These are phyloP conservation scores for Lates calcarifer DNA, from an alignment of 2,113 vertebrate species.

Conservation along the genomic window DNA sequence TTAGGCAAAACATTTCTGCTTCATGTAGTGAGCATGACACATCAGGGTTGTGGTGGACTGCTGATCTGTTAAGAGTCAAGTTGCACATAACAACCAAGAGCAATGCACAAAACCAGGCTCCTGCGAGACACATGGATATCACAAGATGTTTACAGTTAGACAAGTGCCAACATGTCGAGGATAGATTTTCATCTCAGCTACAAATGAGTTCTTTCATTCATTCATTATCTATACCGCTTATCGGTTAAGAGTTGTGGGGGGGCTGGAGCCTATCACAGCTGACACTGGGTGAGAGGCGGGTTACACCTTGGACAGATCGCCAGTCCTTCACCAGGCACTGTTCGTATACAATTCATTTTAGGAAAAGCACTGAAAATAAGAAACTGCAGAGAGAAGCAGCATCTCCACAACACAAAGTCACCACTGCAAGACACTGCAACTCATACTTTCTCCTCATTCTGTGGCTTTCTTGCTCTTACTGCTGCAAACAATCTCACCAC, in stretches of 20 bases:
- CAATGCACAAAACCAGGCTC: background rate
- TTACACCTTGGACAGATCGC: too few species aligned
- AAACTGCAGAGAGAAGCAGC: background rate
- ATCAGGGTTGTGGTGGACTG: background rate
- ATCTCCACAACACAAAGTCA: background rate
- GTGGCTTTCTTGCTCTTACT: background rate
- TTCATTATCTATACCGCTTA: too few species aligned
- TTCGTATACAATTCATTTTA: background rate
- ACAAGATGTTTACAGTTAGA: conserved; percentile 24
- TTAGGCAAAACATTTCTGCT: background rate
- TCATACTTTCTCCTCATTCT: background rate
- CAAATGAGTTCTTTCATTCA: background rate
- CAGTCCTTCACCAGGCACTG: too few species aligned
- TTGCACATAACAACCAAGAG: background rate
- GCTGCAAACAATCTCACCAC: conserved; percentile 4
- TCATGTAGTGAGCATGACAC: background rate
- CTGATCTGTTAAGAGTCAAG: background rate
- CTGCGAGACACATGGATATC: background rate
- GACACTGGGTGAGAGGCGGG: too few species aligned
- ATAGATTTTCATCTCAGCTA: background rate
- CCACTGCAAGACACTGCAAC: background rate
- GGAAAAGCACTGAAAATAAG: background rate
- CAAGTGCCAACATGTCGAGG: background rate
- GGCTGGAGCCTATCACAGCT: too few species aligned
- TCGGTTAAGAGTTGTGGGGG: too few species aligned